Base-by-base conservation (phyloP, 1,140 invertebrate genomes). In the Trypoxylus dichotomus region DNA sequence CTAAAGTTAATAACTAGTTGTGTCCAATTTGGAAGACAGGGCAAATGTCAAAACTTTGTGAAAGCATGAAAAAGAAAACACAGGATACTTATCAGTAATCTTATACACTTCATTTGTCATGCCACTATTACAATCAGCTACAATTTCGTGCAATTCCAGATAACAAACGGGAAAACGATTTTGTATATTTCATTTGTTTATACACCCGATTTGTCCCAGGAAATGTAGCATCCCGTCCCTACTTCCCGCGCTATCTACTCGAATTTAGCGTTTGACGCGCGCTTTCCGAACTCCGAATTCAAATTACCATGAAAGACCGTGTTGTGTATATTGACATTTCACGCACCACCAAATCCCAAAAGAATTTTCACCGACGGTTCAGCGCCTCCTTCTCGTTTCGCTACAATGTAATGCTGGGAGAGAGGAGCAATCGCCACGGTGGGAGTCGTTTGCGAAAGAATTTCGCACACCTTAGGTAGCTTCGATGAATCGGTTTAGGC, bases 251-350 rank as follows among this genome's bases (percentile, higher is more conserved):
- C 60, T 13, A 27, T 29, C 60, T 27, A 25, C 60, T 68, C 60
- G 47, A 19, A 19, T 54, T 54, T 54, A 54, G 19, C 15, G 47
- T 54, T 6, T 19, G 47, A 27, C 21, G 60, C 24, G 24, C 60
- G 60, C 24, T 19, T 10, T 68, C 60, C 24, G 60, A 63, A 15
- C 60, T 68, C 21, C 8, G 60, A 68, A 68, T 68, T 68, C 60
- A 68, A 68, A 68, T 68, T 68, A 68, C 60, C 60, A 29, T 68
- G 24, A 29, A 68, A 29, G 25, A 68, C 8, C 60, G 24, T 68
- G 60, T 68, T 68, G 60, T 25, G 60, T 68, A 29, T 68, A 68
- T 68, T 68, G 60, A 27, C 60, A 68, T 68, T 24, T 68, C 27
- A 25, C 60, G 60, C 60, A 15, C 60, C 60, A 68, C 60, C 27